Percentiles rank a stretch among this genome's conserved stretches.
Evolutionary conservation across 2,888 invertebrate genomes (phyloP).

Genomic region (Apamea monoglypha): DNA sequence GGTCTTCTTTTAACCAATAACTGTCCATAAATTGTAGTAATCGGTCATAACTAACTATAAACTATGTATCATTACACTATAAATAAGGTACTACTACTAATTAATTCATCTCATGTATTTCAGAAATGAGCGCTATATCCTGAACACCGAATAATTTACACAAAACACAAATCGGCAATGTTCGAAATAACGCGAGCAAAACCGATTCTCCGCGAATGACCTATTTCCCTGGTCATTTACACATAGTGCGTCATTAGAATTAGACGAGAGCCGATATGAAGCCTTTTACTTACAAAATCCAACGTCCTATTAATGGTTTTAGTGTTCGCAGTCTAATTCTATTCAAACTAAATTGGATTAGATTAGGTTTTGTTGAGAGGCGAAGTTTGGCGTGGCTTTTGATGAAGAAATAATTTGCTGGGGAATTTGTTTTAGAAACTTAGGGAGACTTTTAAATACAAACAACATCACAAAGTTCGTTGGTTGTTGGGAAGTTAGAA

Average conservation of each 20-base stretch:
- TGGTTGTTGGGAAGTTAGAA: neutral
- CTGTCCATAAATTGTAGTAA: neutral
- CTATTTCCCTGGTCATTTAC: slow-evolving; percentile 49
- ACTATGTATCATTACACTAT: neutral
- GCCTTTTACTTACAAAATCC: slow-evolving; percentile 69
- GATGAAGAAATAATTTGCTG: slow-evolving; percentile 27
- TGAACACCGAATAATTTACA: slow-evolving; percentile 1
- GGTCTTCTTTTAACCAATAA: neutral
- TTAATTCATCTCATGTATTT: neutral
- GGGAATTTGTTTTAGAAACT: slow-evolving; percentile 26
- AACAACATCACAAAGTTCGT: slow-evolving; percentile 3
- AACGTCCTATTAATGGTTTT: slow-evolving; percentile 71
- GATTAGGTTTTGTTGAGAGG: slow-evolving; percentile 53
- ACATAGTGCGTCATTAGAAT: slow-evolving; percentile 54
- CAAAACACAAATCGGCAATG: slow-evolving; percentile 20
- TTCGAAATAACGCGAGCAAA: slow-evolving; percentile 29
- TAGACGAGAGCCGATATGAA: slow-evolving; percentile 65
- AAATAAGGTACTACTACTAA: neutral
- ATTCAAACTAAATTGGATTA: slow-evolving; percentile 73
- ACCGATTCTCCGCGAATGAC: slow-evolving; percentile 32
- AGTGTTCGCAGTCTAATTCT: slow-evolving; percentile 59
- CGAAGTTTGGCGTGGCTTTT: slow-evolving; percentile 39
- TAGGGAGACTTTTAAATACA: slow-evolving; percentile 16
- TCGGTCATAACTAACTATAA: neutral
- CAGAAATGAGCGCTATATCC: neutral